Conservation (phyloP, 2,797 vertebrate genomes). For the Dryobates pubescens region DNA sequence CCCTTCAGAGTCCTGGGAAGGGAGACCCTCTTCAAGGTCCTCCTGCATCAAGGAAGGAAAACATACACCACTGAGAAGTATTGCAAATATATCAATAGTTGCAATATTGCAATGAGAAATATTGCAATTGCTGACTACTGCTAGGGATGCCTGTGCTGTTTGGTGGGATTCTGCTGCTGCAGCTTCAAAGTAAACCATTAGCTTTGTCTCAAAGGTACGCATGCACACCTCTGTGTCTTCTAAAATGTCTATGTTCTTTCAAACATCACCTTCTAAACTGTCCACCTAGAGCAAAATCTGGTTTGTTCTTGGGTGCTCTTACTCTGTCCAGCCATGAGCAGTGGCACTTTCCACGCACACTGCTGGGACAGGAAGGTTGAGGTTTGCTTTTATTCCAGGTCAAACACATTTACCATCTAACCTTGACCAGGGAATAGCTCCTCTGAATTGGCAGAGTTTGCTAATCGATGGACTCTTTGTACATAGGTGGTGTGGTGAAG, state of each 20-base stretch:
- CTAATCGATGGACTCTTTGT: background rate
- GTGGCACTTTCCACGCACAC: accelerated
- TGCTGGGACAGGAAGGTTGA: background rate
- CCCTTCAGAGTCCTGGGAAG: background rate
- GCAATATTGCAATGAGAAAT: background rate
- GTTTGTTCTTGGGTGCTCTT: background rate
- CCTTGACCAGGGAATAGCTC: background rate
- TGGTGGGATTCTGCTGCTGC: background rate
- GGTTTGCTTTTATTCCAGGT: slow-evolving; percentile 9
- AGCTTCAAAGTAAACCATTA: background rate
- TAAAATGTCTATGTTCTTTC: background rate
- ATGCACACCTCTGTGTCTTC: background rate
- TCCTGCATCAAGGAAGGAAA: background rate
- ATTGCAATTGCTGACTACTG: background rate
- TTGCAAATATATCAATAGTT: background rate
- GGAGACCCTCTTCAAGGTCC: background rate
- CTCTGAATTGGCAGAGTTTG: background rate
- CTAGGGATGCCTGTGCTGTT: background rate
- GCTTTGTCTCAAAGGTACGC: background rate
- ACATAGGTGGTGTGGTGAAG: slow-evolving; percentile 29
- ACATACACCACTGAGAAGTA: background rate
- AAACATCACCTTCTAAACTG: background rate
- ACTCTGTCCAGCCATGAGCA: background rate
- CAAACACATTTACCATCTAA: slow-evolving; percentile 2
- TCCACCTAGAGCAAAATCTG: background rate